Percentiles rank a stretch among this genome's conserved stretches.
Conservation (phyloP, 1,140 invertebrate genomes). For the Pseudomyrmex flavicornis region DNA sequence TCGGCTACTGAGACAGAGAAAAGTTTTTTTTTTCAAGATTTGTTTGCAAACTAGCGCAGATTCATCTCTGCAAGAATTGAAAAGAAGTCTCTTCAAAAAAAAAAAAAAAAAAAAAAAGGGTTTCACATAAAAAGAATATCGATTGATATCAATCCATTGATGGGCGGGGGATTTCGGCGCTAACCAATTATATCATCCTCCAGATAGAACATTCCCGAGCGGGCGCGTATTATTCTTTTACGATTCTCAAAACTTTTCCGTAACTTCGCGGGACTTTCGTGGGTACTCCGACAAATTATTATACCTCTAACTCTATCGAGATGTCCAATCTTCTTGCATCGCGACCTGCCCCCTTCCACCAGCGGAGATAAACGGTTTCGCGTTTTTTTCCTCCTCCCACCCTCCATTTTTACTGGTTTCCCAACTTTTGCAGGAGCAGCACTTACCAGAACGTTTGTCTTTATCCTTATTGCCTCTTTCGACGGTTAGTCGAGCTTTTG, state of each 20-base stretch:
- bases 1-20: neutral
- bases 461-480: conserved; percentile 53
- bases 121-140: conserved; percentile 1
- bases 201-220: conserved; percentile 35
- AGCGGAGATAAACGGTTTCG: conserved; percentile 46
- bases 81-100: neutral
- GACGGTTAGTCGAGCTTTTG: conserved; percentile 18
- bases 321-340: conserved; percentile 57
- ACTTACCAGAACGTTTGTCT: conserved; percentile 51
- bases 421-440: conserved; percentile 44
- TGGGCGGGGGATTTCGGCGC: conserved; percentile 10
- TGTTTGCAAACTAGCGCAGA: too few relatives aligned
- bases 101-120: neutral
- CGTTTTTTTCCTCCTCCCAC: conserved; percentile 15
- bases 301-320: conserved; percentile 53
- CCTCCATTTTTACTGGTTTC: conserved; percentile 39
- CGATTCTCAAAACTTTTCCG: conserved; percentile 44
- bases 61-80: neutral
- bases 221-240: conserved; percentile 39
- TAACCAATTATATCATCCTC: conserved; percentile 41
- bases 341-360: neutral
- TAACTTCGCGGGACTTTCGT: conserved; percentile 22
- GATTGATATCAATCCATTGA: neutral
- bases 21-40: neutral
- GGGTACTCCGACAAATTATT: conserved; percentile 52